These are phyloP conservation scores for Trachemys scripta DNA, from an alignment of 2,113 vertebrate species.

Conservation along the genomic window DNA sequence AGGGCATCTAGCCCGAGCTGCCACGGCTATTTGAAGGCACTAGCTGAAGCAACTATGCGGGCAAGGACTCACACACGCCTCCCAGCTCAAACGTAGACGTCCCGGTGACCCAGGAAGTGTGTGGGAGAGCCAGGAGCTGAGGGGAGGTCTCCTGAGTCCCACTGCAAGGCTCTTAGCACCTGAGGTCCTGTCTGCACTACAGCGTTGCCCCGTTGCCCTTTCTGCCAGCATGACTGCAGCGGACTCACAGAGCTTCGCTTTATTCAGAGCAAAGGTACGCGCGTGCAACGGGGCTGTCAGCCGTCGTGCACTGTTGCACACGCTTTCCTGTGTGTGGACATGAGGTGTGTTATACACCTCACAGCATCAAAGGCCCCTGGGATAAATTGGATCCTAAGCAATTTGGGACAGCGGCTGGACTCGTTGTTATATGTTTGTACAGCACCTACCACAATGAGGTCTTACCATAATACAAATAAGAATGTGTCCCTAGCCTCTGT, in stretches of 20 bases:
- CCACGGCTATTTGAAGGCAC: neutral
- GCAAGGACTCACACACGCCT: neutral
- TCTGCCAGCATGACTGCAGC: neutral
- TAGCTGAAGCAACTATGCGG: neutral
- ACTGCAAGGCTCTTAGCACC: neutral
- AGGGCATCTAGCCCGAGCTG: neutral
- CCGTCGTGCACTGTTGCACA: no score
- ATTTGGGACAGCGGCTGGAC: neutral
- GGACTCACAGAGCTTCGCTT: neutral
- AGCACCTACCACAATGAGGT: neutral
- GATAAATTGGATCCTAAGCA: neutral
- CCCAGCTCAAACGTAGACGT: neutral
- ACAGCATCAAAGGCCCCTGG: neutral
- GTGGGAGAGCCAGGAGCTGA: neutral
- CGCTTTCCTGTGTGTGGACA: neutral
- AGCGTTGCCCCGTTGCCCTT: fast-evolving
- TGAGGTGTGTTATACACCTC: neutral
- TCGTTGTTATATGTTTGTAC: neutral
- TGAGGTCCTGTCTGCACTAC: neutral
- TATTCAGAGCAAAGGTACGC: neutral
- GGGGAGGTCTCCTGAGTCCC: neutral
- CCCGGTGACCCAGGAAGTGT: neutral
- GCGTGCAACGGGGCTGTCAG: no score
- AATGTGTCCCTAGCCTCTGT: no score
- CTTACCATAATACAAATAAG: neutral